Evolutionary conservation across 2,888 invertebrate genomes (phyloP).

Genomic region (Agonum fuliginosum): DNA sequence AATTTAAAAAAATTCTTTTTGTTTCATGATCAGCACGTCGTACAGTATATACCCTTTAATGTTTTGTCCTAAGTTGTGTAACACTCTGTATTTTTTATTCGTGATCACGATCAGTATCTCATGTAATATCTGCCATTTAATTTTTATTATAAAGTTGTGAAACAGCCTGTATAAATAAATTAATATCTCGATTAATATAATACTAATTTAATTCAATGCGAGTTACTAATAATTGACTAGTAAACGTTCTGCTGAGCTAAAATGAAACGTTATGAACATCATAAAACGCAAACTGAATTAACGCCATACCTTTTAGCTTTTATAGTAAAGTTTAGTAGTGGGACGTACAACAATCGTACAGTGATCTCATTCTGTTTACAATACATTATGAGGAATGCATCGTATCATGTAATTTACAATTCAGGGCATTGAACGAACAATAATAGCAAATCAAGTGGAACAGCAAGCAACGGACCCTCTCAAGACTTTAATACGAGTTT

Average conservation of each 20-base stretch:
- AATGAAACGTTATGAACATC: not conserved
- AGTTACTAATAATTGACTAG: not conserved
- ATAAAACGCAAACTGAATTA: slow-evolving; percentile 12
- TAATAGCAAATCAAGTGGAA: slow-evolving; percentile 31
- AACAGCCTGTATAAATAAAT: no score
- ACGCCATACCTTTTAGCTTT: slow-evolving; percentile 33
- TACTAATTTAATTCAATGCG: no score
- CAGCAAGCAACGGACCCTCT: not conserved
- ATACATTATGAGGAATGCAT: slow-evolving; percentile 29
- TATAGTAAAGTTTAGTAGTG: slow-evolving; percentile 4
- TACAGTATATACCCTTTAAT: no score
- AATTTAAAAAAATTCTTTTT: no score
- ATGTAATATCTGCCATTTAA: no score
- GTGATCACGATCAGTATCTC: no score
- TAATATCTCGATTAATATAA: no score
- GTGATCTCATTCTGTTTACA: slow-evolving; percentile 35
- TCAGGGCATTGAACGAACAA: slow-evolving; percentile 17
- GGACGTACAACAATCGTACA: slow-evolving; percentile 18
- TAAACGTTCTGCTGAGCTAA: not conserved
- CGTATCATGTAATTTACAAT: slow-evolving; percentile 34
- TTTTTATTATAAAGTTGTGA: no score
- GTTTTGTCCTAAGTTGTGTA: no score
- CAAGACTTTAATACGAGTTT: not conserved
- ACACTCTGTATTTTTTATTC: no score
- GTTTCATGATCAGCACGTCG: no score